Percentiles rank a stretch among this genome's conserved stretches.
phyloP scores from a whole-genome alignment of 2,797 vertebrate genomes.

The Momotus momota region DNA sequence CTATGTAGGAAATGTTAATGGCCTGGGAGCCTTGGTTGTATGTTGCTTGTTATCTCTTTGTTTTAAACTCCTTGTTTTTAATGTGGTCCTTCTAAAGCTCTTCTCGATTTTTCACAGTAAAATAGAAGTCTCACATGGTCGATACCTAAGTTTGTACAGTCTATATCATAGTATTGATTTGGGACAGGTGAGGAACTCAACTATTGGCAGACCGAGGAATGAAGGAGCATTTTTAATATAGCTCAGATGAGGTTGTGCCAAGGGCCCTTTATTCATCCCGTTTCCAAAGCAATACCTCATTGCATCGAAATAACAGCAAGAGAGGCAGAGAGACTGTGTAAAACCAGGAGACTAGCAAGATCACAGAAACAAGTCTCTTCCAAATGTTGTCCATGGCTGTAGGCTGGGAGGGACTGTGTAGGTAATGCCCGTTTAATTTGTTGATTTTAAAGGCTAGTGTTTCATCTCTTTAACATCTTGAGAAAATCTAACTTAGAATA shows the following conservation, averaged over 20 bases:
- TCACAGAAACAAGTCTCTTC: background rate
- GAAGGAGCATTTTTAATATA: conserved; percentile 45
- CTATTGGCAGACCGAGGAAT: conserved; percentile 32
- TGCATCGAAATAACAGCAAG: background rate
- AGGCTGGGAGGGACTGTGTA: background rate
- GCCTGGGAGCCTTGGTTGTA: background rate
- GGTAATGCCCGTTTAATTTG: conserved; percentile 1
- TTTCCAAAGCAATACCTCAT: background rate
- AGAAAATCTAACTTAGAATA: conserved; percentile 8
- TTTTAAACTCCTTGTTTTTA: background rate
- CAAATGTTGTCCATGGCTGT: background rate
- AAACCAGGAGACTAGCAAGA: background rate
- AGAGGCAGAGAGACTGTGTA: background rate
- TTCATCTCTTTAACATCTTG: background rate
- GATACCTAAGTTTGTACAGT: conserved; percentile 14
- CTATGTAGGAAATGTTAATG: background rate
- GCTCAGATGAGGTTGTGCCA: background rate
- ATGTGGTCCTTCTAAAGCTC: background rate
- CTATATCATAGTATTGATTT: conserved; percentile 33
- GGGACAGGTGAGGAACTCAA: conserved; percentile 9
- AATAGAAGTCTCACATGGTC: background rate
- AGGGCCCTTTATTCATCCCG: background rate
- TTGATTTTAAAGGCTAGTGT: conserved; percentile 45
- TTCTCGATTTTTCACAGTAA: background rate
- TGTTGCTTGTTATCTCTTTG: background rate